phyloP scores from a whole-genome alignment of 53 echinoderm and acorn worm genomes.

The Echinarachnius parma region DNA sequence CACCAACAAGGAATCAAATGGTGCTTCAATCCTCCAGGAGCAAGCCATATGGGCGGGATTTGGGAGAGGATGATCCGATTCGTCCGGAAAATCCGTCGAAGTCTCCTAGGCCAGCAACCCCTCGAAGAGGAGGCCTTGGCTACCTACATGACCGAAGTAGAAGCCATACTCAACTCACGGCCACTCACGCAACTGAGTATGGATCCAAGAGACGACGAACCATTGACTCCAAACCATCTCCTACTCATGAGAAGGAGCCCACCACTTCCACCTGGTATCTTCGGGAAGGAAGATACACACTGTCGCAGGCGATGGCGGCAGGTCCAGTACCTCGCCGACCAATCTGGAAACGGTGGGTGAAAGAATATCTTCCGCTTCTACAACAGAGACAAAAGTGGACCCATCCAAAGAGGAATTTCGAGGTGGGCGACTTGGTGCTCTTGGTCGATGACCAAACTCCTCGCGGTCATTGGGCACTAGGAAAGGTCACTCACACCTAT shows the following conservation, averaged over 20 bases:
- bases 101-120: constrained; percentile 36
- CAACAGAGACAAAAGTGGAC: constrained; percentile 56
- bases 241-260: constrained; percentile 39
- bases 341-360: constrained; percentile 45
- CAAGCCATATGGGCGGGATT: constrained; percentile 54
- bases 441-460: constrained; percentile 36
- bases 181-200: constrained; percentile 56
- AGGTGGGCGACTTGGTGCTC: constrained; percentile 36
- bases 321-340: constrained; percentile 47
- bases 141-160: constrained; percentile 63
- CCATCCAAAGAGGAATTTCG: constrained; percentile 32
- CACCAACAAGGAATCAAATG: constrained; percentile 57
- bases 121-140: constrained; percentile 46
- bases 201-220: constrained; percentile 51
- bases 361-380: constrained; percentile 62
- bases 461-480: constrained; percentile 44
- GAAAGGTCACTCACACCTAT: constrained; percentile 21
- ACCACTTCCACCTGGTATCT: constrained; percentile 35
- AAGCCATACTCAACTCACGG: constrained; percentile 59
- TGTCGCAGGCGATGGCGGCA: constrained; percentile 57
- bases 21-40: constrained; percentile 65
- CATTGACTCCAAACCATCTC: constrained; percentile 68
- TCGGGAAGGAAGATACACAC: constrained; percentile 46
- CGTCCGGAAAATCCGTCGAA: constrained; percentile 32
- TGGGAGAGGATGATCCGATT: constrained; percentile 69